Percentiles rank a stretch among this genome's conserved stretches.
phyloP scores from a whole-genome alignment of 2,113 vertebrate genomes.

The Bos javanicus region DNA sequence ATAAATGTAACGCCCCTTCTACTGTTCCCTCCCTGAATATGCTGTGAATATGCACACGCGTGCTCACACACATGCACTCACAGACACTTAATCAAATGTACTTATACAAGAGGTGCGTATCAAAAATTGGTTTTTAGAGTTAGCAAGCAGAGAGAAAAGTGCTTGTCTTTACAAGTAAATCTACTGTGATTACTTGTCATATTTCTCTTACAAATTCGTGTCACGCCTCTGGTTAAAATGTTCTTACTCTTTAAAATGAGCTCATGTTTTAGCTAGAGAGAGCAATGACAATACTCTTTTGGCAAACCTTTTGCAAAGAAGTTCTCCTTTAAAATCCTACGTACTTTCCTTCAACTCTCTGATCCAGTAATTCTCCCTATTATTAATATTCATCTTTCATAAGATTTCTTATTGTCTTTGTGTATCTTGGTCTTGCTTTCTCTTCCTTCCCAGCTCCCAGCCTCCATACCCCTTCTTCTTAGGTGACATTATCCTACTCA shows the following conservation, averaged over 20 bases:
- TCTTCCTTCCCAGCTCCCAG: background rate
- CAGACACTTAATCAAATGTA: background rate
- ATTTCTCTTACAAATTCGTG: conserved; percentile 53
- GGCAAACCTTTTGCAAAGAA: conserved; percentile 28
- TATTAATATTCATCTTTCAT: background rate
- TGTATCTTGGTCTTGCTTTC: background rate
- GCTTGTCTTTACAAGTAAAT: conserved; percentile 30
- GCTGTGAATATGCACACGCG: background rate
- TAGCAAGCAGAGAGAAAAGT: background rate
- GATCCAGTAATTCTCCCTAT: background rate
- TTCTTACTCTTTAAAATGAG: conserved; percentile 25
- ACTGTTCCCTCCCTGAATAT: background rate
- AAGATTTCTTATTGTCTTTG: background rate
- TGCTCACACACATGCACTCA: background rate
- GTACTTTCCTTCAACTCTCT: background rate
- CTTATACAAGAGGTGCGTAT: background rate
- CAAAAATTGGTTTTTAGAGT: conserved; percentile 15
- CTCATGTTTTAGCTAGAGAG: conserved; percentile 22
- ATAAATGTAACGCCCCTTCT: conserved; percentile 49
- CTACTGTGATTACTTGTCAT: background rate
- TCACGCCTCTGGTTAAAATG: background rate
- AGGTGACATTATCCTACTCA: conserved; percentile 91
- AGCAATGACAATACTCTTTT: conserved; percentile 50
- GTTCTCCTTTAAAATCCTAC: conserved; percentile 31
- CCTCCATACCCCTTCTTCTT: conserved; percentile 55